Evolutionary conservation across 2,113 vertebrate species (phyloP), one percentile per base, ranked within the genome.

Genomic region (Asarcornis scutulata): DNA sequence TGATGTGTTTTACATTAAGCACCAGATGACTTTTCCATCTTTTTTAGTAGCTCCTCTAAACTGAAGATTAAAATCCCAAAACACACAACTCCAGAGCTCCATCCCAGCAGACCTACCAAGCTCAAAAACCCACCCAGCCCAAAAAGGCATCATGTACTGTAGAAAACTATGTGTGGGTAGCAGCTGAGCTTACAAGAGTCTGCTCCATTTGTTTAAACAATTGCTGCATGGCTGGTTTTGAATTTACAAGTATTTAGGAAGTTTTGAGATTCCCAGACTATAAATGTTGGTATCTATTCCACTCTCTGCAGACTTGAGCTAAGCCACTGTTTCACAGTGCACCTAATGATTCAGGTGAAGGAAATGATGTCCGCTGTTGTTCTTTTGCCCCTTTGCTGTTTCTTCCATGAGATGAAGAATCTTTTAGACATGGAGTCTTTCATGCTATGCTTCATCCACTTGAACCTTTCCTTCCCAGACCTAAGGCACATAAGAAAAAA

Each of bases 401-500:
- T 83, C 85, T 76, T 74, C 27, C 26, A 63, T 48, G 92, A 96
- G 91, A 77, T 95, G 91, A 97, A 94, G 96, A 93, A 63, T 44
- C 86, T 72, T 92, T 79, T 20, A 87, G 95, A 93, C 84, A 38
- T 48, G 81, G 93, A 97, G 63, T 48, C 76, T 88, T 96, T 95
- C 82, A 94, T 90, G 84, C 93, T 74, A 64, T 73, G 50, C 83
- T 81, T 88, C 93, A 94, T 93, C 96, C 92, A 94, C 84, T 53
- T 91, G 86, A 98, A 97, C 71, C 86, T 97, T 97, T 88, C 91
- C 86, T 63, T 97, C 86, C 82, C 93, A 90, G 86, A 90, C 79
- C 96, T 92, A 86, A 95, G 92, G 90, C 80, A 94, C 16, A 74
- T 20, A 91, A 85, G 82, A 92, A 89, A 95, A 96, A 92, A 93